Evolutionary conservation across 2,113 vertebrate genomes (phyloP).

Genomic region (Lates calcarifer): DNA sequence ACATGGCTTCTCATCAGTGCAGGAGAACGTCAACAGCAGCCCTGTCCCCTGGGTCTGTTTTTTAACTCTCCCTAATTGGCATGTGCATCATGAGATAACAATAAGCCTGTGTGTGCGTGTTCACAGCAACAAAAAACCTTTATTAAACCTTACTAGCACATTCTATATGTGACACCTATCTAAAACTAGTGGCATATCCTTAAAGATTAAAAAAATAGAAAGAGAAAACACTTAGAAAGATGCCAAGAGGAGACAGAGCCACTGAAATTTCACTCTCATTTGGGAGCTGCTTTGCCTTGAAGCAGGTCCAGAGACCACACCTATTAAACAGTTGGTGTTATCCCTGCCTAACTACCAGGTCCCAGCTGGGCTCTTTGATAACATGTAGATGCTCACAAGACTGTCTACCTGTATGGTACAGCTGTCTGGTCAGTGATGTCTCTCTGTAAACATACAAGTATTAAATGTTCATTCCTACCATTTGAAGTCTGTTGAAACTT

Average conservation of each 20-base stretch:
- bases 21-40: conserved; percentile 61
- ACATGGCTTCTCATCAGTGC: conserved; percentile 70
- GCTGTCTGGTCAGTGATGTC: conserved; percentile 15
- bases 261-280: conserved; percentile 13
- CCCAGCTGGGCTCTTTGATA: conserved; percentile 58
- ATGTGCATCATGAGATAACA: conserved; percentile 69
- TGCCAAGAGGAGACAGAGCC: conserved; percentile 7
- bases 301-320: conserved; percentile 45
- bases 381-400: conserved; percentile 37
- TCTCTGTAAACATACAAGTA: conserved; percentile 17
- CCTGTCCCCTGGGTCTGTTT: conserved; percentile 72
- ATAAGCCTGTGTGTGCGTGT: conserved; percentile 33
- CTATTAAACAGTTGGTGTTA: conserved; percentile 51
- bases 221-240: conserved; percentile 6
- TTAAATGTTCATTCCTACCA: conserved; percentile 4
- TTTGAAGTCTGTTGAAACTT: neutral
- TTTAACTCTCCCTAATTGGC: conserved; percentile 79
- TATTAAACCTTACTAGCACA: conserved; percentile 44
- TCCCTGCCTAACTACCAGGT: conserved; percentile 46
- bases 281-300: conserved; percentile 40
- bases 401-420: conserved; percentile 30
- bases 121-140: conserved; percentile 65
- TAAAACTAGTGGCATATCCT: conserved; percentile 29
- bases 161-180: conserved; percentile 54
- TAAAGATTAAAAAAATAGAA: conserved; percentile 17